Evolutionary conservation across 2,888 invertebrate species (phyloP).

Genomic region (Hyposoter didymator): DNA sequence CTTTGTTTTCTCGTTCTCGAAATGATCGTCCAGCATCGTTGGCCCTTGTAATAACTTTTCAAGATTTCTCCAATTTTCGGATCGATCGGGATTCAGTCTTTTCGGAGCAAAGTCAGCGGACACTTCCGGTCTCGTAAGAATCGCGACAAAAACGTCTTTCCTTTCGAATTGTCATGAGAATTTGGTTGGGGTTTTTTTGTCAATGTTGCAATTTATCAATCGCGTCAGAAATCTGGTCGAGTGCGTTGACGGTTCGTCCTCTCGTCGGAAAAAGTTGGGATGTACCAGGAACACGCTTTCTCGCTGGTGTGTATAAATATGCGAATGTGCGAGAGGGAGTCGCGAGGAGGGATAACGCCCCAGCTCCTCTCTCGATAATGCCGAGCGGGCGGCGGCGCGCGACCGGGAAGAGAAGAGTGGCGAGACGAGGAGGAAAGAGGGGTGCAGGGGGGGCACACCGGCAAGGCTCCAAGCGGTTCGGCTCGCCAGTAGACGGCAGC

Average conservation of each 20-base stretch:
- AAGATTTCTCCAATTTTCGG: background rate
- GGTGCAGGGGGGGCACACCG: constrained; percentile 77
- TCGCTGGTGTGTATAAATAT: constrained; percentile 50
- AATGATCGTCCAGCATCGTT: too few relatives aligned
- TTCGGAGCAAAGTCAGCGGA: background rate
- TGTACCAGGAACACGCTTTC: constrained; percentile 69
- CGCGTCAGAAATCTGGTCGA: background rate
- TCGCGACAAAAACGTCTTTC: background rate
- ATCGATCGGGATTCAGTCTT: background rate
- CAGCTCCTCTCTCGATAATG: constrained; percentile 48
- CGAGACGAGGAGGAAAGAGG: constrained; percentile 81
- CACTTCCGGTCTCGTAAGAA: background rate
- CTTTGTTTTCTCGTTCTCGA: background rate
- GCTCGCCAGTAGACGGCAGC: constrained; percentile 83
- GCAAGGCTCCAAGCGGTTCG: constrained; percentile 72
- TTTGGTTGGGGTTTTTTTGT: background rate
- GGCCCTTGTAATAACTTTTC: too few relatives aligned
- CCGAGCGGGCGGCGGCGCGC: constrained; percentile 65
- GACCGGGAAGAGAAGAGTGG: constrained; percentile 54
- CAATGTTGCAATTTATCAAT: constrained; percentile 52
- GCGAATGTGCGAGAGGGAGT: constrained; percentile 64
- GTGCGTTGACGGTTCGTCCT: background rate
- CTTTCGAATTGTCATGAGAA: background rate
- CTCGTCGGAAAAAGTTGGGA: constrained; percentile 37
- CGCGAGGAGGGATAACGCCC: constrained; percentile 64